Conservation (phyloP, 2,888 invertebrate species). For the Coleophora deauratella region DNA sequence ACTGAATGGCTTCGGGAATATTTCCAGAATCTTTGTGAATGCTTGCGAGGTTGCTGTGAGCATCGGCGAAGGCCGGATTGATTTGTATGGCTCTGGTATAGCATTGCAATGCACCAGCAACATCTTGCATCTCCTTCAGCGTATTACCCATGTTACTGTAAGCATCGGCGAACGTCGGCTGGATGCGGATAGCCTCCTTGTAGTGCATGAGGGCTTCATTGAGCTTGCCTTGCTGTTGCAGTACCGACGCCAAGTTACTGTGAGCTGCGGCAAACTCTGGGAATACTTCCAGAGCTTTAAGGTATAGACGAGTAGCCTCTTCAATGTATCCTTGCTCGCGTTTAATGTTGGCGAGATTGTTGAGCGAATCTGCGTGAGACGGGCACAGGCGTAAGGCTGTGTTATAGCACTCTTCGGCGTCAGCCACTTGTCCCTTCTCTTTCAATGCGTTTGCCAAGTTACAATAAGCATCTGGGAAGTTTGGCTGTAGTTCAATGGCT, state of each 20-base stretch:
- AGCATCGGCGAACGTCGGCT: constrained; percentile 99
- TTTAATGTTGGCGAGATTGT: constrained; percentile 99
- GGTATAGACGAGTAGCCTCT: constrained; percentile 96
- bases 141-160: constrained; percentile 99
- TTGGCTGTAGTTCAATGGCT: constrained; percentile 98
- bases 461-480: constrained; percentile 99
- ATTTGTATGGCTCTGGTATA: constrained; percentile 99
- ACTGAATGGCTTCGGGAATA: constrained; percentile 98
- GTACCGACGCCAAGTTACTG: constrained; percentile 97
- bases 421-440: constrained; percentile 96
- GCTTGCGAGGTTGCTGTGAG: constrained; percentile 98
- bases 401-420: constrained; percentile 99
- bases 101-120: constrained; percentile 96
- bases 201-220: constrained; percentile 99
- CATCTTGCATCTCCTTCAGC: constrained; percentile 99
- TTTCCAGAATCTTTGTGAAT: constrained; percentile 99
- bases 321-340: constrained; percentile 98
- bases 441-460: constrained; percentile 99
- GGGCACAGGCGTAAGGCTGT: constrained; percentile 96
- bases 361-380: constrained; percentile 98
- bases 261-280: constrained; percentile 99
- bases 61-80: constrained; percentile 99
- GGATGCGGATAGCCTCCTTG: constrained; percentile 98
- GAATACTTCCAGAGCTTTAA: constrained; percentile 94
- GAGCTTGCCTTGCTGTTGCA: constrained; percentile 98